Conservation (phyloP, 2,888 invertebrate species). For the Cloeon dipterum region DNA sequence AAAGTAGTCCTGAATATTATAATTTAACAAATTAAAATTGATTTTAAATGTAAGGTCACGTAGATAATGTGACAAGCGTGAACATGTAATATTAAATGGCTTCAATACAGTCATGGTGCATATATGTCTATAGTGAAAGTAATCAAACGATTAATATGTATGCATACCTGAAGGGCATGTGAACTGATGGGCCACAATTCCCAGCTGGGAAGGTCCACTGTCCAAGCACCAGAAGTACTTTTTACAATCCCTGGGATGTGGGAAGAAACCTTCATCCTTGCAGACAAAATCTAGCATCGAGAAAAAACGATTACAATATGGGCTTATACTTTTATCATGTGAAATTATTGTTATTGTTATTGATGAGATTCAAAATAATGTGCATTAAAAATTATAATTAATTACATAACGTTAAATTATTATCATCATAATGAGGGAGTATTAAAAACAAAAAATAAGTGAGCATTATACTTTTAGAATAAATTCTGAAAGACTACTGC, state of each 20-base stretch:
- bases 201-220: slow-evolving; percentile 67
- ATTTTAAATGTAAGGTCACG: background rate
- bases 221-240: slow-evolving; percentile 90
- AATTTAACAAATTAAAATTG: background rate
- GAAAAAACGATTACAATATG: too few relatives aligned
- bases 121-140: background rate
- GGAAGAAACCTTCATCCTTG: slow-evolving; percentile 79
- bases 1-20: slow-evolving; percentile 52
- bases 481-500: too few relatives aligned
- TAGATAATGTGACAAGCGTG: background rate
- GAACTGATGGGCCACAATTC: slow-evolving; percentile 78
- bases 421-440: too few relatives aligned
- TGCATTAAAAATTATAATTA: too few relatives aligned
- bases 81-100: too few relatives aligned
- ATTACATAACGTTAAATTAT: too few relatives aligned
- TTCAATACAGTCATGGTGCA: background rate
- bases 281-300: slow-evolving; percentile 88
- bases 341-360: too few relatives aligned
- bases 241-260: slow-evolving; percentile 78
- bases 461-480: too few relatives aligned
- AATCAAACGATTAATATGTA: background rate
- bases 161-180: slow-evolving; percentile 65
- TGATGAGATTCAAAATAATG: too few relatives aligned
- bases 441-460: too few relatives aligned
- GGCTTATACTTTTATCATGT: too few relatives aligned